phyloP scores from a whole-genome alignment of 2,113 vertebrate genomes.

The Cheilinus undulatus region DNA sequence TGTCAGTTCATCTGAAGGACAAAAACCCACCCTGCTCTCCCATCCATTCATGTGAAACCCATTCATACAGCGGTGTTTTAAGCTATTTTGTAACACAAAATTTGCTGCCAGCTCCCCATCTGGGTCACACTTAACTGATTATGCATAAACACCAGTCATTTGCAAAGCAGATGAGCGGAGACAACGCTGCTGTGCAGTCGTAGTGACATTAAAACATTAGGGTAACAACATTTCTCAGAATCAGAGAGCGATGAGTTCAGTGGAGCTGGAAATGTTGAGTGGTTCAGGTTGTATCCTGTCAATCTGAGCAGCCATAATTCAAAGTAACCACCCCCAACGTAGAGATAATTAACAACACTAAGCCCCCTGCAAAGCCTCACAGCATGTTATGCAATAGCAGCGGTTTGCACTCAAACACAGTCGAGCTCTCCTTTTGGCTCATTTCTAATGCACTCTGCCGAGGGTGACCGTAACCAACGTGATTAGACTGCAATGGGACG shows the following conservation, averaged over 20 bases:
- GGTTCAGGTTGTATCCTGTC: slow-evolving; percentile 6
- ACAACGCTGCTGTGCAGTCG: background rate
- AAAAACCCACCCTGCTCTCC: slow-evolving; percentile 3
- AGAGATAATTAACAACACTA: slow-evolving; percentile 25
- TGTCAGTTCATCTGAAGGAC: slow-evolving; percentile 16
- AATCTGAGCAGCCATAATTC: slow-evolving; percentile 8
- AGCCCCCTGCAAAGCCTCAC: slow-evolving; percentile 11
- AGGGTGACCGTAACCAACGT: slow-evolving; percentile 23
- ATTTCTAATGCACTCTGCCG: slow-evolving; percentile 2
- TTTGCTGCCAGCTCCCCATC: slow-evolving; percentile 47
- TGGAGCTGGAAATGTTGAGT: slow-evolving; percentile 16
- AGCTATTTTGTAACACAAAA: slow-evolving; percentile 36
- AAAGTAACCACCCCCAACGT: slow-evolving; percentile 5
- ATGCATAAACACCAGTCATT: slow-evolving; percentile 54
- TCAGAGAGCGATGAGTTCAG: slow-evolving; percentile 7
- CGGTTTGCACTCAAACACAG: background rate
- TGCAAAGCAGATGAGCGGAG: slow-evolving; percentile 32
- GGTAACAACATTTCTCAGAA: slow-evolving; percentile 14
- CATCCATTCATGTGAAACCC: slow-evolving; percentile 8
- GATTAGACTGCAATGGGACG: slow-evolving; percentile 21
- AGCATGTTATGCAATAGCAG: slow-evolving; percentile 4
- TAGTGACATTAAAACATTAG: slow-evolving; percentile 13
- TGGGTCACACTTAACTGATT: slow-evolving; percentile 59
- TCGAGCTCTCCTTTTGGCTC: slow-evolving; percentile 3
- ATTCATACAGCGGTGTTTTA: slow-evolving; percentile 37